phyloP scores from a whole-genome alignment of 2,113 vertebrate genomes.

The Protobothrops flavoviridis region DNA sequence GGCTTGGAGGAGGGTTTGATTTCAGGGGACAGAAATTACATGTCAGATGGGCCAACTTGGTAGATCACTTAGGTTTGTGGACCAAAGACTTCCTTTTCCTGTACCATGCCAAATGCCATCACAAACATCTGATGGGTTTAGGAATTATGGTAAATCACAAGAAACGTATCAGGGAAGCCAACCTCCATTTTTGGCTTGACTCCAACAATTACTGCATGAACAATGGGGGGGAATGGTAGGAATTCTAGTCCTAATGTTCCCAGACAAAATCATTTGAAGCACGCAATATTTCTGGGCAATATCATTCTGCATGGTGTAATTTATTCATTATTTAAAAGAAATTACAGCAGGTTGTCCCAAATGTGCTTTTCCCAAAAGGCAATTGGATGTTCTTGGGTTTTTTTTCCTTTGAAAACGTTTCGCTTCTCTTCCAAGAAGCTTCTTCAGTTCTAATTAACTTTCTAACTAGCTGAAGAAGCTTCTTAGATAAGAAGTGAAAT shows the following conservation, averaged over 20 bases:
- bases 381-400: no score
- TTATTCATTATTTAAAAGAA: background rate
- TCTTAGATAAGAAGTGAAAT: no score
- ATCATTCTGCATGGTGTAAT: background rate
- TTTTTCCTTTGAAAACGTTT: no score
- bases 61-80: background rate
- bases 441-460: no score
- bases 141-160: background rate
- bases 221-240: background rate
- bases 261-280: background rate
- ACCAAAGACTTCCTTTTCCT: background rate
- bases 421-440: no score
- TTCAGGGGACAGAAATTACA: no score
- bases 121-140: background rate
- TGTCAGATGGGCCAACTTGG: background rate
- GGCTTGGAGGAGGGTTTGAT: no score
- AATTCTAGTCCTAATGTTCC: background rate
- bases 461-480: no score
- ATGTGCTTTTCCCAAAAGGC: no score
- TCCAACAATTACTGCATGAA: background rate
- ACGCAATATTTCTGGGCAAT: background rate
- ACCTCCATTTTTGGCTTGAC: background rate
- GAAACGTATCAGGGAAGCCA: background rate
- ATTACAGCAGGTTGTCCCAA: no score
- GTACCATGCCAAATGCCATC: background rate